Base-by-base conservation (phyloP, 1,140 invertebrate genomes). In the Microplitis mediator region DNA sequence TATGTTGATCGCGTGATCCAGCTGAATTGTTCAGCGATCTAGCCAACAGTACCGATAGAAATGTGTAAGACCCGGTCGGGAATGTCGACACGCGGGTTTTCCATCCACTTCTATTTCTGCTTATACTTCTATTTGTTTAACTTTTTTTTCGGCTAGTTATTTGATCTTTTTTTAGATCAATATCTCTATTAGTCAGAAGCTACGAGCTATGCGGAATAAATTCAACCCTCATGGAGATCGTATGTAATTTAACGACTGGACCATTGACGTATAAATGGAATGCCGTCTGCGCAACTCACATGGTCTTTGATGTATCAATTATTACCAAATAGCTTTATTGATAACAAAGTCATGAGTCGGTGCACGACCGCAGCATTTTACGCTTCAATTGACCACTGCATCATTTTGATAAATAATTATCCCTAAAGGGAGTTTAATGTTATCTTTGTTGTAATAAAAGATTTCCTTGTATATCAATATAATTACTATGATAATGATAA, bases 281-380 rank as follows among this genome's bases (percentile, higher is more conserved):
- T 74, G 68, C 51, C n/a, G 61, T 56, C 39, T 45, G 11, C 39
- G 39, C 39, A 9, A 23, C 39, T 58, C 45, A 35, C 23, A 23
- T 23, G 35, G 36, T 69, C 74, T 75, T 75, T 75, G 74, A 75
- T 75, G 74, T 75, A 75, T 75, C 74, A 75, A 45, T 45, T 45
- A 75, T 75, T 75, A 75, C 69, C 58, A 60, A 74, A 72, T 72
- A 63, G 65, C 65, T 11, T 9, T 65, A 54, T 34, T 45, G 39
- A 45, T 45, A 45, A 66, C 72, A 58, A 66, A 70, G 62, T 65
- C 61, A 64, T 70, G 52, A 64, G 14, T 8, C 4, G 32, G 52
- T 58, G 34, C 51, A 11, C 32, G 8, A 60, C 51, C 65, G 34
- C 35, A 39, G 51, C 39, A 45, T 45, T 34, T 23, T 63, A 52